These are phyloP conservation scores for Oikopleura vanhoeffeni DNA, from an alignment of 23 tunicate genomes.

Conservation along the genomic window DNA sequence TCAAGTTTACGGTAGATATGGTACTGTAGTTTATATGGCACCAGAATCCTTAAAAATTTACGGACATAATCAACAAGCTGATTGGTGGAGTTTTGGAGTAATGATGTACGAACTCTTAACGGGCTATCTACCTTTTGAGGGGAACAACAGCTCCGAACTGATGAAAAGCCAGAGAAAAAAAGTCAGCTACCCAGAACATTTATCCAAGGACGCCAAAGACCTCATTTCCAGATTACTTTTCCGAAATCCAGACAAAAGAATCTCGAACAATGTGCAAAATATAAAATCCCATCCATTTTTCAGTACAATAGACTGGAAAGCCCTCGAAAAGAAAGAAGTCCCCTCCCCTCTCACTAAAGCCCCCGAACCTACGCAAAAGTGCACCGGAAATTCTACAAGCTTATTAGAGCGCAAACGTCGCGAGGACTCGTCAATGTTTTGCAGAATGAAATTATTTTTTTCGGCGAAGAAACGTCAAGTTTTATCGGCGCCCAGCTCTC, in stretches of 20 bases:
- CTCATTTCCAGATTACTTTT: background rate
- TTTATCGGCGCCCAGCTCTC: background rate
- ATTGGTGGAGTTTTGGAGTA: background rate
- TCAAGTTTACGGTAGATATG: background rate
- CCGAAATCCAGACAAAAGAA: background rate
- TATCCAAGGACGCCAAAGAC: background rate
- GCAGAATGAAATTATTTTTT: background rate
- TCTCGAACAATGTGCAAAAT: background rate
- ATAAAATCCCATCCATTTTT: conserved; percentile 4
- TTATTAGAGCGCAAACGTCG: background rate
- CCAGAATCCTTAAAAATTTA: background rate
- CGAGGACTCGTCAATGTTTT: background rate
- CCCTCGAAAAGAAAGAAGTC: background rate
- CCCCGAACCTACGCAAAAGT: background rate
- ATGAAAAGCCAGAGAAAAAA: background rate
- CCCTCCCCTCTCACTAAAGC: background rate
- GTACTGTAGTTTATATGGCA: background rate
- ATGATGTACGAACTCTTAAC: background rate
- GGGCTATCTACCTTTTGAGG: background rate
- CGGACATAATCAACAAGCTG: background rate
- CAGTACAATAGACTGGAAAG: background rate
- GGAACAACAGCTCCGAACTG: background rate
- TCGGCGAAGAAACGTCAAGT: background rate
- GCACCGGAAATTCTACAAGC: background rate
- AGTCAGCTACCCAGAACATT: background rate